phyloP scores from a whole-genome alignment of 1,140 invertebrate species.

The Cataglyphis hispanica region DNA sequence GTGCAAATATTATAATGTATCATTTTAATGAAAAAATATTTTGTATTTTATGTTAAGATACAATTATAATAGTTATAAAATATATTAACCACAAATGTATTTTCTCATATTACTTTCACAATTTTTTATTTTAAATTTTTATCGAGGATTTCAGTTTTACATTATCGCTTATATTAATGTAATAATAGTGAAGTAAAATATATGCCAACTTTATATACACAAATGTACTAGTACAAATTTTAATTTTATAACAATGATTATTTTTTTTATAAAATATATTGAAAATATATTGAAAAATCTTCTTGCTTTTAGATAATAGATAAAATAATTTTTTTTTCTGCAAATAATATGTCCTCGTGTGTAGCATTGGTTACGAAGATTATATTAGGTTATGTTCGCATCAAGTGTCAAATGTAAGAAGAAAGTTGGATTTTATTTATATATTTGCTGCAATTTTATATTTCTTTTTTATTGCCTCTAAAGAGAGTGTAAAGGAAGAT shows the following conservation, averaged over 20 bases:
- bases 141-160: slow-evolving; percentile 6
- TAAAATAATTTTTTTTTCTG: not conserved
- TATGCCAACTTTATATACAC: not conserved
- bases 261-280: no score
- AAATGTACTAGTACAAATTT: not conserved
- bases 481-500: not conserved
- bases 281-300: not conserved
- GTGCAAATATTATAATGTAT: not conserved
- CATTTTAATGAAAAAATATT: not conserved
- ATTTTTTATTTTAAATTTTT: slow-evolving; percentile 20
- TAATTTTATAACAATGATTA: not conserved
- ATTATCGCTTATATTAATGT: not conserved
- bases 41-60: slow-evolving; percentile 32
- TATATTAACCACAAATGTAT: not conserved
- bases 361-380: not conserved
- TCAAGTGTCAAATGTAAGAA: not conserved
- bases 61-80: slow-evolving; percentile 33
- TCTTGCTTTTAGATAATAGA: not conserved
- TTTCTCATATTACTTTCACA: slow-evolving; percentile 7
- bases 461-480: not conserved
- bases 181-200: not conserved
- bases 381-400: slow-evolving; percentile 13
- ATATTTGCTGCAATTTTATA: not conserved
- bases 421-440: not conserved
- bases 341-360: not conserved